A percentile compares a stretch with the other conserved stretches of the same genome.
These are phyloP conservation scores for Folsomia candida DNA, from an alignment of 2,888 invertebrate species.

Conservation along the genomic window DNA sequence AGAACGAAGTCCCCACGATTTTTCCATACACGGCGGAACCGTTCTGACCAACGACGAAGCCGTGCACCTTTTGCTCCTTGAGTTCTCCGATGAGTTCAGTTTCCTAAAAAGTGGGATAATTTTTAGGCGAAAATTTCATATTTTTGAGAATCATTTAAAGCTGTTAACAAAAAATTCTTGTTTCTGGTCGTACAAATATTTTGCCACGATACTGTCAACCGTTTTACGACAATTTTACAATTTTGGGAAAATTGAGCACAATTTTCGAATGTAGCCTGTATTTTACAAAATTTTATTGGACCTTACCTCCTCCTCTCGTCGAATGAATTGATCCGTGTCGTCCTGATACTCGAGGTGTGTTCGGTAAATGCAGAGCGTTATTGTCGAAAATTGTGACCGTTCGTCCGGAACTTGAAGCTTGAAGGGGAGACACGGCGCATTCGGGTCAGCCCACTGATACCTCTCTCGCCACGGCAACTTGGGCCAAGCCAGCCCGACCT, in stretches of 20 bases:
- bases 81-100: not conserved
- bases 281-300: not conserved
- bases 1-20: constrained; percentile 40
- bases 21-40: constrained; percentile 39
- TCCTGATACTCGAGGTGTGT: constrained; percentile 34
- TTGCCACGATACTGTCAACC: too few relatives aligned
- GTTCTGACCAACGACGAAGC: constrained; percentile 30
- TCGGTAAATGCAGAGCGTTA: constrained; percentile 39
- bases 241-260: not conserved
- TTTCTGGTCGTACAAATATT: too few relatives aligned
- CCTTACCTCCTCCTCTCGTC: not conserved
- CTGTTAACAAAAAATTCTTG: not conserved
- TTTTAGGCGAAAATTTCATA: not conserved
- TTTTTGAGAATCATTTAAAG: not conserved
- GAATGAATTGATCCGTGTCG: constrained; percentile 26
- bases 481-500: constrained; percentile 29
- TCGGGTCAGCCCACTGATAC: constrained; percentile 29
- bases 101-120: not conserved
- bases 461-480: constrained; percentile 42
- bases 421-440: constrained; percentile 41
- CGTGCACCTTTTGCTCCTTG: constrained; percentile 31
- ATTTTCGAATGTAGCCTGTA: not conserved
- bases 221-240: too few relatives aligned
- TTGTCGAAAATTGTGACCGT: constrained; percentile 13
- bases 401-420: constrained; percentile 41